These are phyloP conservation scores for Ornithoptera alexandrae DNA, from an alignment of 2,888 invertebrate species.

Conservation along the genomic window DNA sequence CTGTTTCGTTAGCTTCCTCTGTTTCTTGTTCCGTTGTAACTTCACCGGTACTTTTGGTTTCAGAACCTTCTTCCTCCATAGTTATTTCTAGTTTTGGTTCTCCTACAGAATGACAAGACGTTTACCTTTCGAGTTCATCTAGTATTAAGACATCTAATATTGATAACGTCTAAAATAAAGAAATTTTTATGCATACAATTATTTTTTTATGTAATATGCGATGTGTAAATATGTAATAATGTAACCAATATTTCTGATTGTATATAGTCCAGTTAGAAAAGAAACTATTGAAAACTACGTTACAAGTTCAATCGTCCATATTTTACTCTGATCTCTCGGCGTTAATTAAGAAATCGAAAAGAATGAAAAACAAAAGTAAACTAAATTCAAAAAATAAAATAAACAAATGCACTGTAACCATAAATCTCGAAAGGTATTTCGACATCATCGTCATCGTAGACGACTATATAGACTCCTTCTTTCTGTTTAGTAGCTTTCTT, in stretches of 20 bases:
- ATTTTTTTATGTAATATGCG: too few species aligned
- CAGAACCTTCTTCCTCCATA: conserved; percentile 30
- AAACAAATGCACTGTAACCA: conserved; percentile 46
- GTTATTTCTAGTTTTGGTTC: conserved; percentile 35
- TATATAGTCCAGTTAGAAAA: not conserved
- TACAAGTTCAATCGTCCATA: not conserved
- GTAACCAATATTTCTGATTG: not conserved
- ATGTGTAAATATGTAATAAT: too few species aligned
- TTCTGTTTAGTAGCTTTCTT: conserved; percentile 40
- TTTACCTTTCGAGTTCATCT: not conserved
- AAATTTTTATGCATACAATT: not conserved
- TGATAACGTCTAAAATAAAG: not conserved
- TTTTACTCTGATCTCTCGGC: not conserved
- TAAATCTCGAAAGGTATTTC: conserved; percentile 51
- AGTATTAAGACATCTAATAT: not conserved
- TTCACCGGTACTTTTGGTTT: conserved; percentile 29
- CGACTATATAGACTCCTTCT: conserved; percentile 45
- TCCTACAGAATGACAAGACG: conserved; percentile 35
- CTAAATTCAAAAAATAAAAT: conserved; percentile 10
- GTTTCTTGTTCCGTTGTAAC: conserved; percentile 31
- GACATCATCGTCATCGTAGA: conserved; percentile 53
- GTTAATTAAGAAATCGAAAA: not conserved
- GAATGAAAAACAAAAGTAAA: not conserved
- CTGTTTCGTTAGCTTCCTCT: conserved; percentile 10
- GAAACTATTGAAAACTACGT: not conserved